These are phyloP conservation scores for Gobionotothen gibberifrons DNA, from an alignment of 2,797 vertebrate species.

Conservation along the genomic window DNA sequence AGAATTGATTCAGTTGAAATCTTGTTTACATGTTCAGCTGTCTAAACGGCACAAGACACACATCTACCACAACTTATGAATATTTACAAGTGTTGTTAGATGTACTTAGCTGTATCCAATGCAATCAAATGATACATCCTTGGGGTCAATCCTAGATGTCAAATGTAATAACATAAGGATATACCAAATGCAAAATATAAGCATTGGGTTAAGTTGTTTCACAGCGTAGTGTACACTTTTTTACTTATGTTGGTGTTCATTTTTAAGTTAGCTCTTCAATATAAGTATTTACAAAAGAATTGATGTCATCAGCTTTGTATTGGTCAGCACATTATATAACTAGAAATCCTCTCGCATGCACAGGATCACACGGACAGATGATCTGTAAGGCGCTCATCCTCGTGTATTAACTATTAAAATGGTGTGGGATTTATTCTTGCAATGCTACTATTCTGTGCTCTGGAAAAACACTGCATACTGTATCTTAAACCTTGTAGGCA, in stretches of 20 bases:
- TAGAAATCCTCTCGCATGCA: slow-evolving; percentile 28
- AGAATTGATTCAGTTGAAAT: neutral
- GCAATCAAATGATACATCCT: neutral
- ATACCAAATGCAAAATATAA: neutral
- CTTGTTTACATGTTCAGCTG: neutral
- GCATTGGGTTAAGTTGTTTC: neutral
- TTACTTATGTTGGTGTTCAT: neutral
- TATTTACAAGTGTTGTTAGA: neutral
- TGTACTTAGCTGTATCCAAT: neutral
- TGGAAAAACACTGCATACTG: neutral
- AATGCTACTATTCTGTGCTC: neutral
- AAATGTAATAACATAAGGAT: neutral
- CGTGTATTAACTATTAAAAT: slow-evolving; percentile 6
- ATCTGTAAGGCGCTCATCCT: slow-evolving; percentile 2
- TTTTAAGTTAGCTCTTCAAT: neutral
- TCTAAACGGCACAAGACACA: neutral
- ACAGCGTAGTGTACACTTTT: neutral
- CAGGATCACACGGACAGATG: slow-evolving; percentile 37
- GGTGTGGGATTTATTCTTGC: neutral
- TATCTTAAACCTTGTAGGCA: slow-evolving; percentile 6
- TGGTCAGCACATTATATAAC: slow-evolving; percentile 27
- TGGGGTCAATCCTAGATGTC: neutral
- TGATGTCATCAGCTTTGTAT: neutral
- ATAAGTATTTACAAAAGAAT: neutral
- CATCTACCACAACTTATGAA: neutral